Evolutionary conservation across 1,140 invertebrate genomes (phyloP), one percentile per base, ranked within the genome.

Genomic region (Diorhabda sublineata): DNA sequence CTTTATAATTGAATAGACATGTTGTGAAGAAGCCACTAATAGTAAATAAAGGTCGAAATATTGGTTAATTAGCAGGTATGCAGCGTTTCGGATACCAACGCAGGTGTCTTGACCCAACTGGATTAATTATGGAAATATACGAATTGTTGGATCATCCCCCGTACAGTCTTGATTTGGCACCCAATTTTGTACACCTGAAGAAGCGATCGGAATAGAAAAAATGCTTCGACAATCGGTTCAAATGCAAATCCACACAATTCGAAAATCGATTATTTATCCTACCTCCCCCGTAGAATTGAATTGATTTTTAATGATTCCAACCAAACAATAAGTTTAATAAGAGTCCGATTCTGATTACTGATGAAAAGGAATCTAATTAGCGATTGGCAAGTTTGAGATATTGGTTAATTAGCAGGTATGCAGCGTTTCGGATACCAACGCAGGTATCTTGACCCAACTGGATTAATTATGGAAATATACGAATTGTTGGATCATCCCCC

Each of bases 111-210:
- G 44, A 58, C 64, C 47, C 64, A 60, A 70, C 64, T 64, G 71
- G 69, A 67, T 73, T 73, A 69, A 73, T 73, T 73, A 73, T 71
- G 69, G 71, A 73, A 73, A 68, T 73, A 71, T 73, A 63, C 70
- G 26, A 26, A 26, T 26, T 26, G 26, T 26, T 26, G n/a, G 56
- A 56, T 47, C 56, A 45, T 26, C 41, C 42, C 56, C 42, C 42
- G 6, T 7, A n/a, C 26, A 8, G 58, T 11, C 8, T 60, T 45
- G 60, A 67, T 60, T 60, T 7, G 6, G 9, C 57, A 45, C 45
- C 57, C 60, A 67, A 67, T 67, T 26, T 26, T 26, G 26, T 26
- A 26, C 26, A 1, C 26, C 26, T 26, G 1, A 26, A 26, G 26
- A 26, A 26, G 26, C 26, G 26, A 26, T 26, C 26, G 26, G 26